A percentile compares a stretch with the other conserved stretches of the same genome.
phyloP scores from a whole-genome alignment of 2,797 vertebrate genomes.

The Girardinus metallicus region DNA sequence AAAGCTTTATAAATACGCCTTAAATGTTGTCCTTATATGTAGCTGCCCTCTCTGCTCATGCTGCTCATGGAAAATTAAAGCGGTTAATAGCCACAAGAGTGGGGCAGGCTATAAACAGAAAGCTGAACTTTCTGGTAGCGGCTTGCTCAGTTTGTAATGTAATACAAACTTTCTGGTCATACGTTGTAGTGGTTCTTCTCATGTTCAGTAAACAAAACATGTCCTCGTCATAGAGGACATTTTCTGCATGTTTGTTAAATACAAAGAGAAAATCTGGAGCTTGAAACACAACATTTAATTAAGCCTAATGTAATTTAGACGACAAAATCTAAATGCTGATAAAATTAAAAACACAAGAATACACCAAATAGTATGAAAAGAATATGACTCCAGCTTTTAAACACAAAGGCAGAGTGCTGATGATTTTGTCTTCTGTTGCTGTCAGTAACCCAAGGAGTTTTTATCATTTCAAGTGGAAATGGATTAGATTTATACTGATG shows the following conservation, averaged over 20 bases:
- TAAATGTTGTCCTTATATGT: background rate
- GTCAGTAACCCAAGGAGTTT: background rate
- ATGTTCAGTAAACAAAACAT: background rate
- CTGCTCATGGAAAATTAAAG: conserved; percentile 1
- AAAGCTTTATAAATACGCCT: background rate
- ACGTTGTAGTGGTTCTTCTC: background rate
- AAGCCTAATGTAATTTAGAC: background rate
- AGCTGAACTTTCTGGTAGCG: background rate
- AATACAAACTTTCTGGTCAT: background rate
- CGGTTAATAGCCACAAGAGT: background rate
- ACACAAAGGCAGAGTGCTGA: background rate
- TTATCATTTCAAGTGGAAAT: background rate
- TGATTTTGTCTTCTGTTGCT: conserved; percentile 3
- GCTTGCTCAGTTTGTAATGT: background rate
- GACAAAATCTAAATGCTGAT: background rate
- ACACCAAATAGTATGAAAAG: background rate
- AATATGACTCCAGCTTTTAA: background rate
- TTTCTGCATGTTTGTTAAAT: background rate
- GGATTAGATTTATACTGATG: background rate
- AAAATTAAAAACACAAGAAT: background rate
- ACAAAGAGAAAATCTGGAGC: background rate
- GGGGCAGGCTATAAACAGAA: background rate
- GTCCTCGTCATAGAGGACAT: background rate
- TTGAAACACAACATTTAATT: background rate
- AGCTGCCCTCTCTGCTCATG: background rate